These are phyloP conservation scores for Leptothorax acervorum DNA, from an alignment of 2,888 invertebrate species.

Conservation along the genomic window DNA sequence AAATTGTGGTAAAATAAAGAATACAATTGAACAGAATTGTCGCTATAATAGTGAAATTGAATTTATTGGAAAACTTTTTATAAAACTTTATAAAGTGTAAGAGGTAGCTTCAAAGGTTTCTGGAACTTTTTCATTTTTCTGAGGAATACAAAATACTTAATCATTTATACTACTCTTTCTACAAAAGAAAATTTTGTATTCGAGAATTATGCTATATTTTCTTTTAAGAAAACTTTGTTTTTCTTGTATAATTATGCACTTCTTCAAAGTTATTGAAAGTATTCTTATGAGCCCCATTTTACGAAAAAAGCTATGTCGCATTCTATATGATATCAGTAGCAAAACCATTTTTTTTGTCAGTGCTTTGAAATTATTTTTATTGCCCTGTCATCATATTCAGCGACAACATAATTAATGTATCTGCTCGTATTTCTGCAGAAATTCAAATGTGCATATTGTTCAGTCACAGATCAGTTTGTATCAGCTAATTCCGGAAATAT, in stretches of 20 bases:
- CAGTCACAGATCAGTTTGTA: not conserved
- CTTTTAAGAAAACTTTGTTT: not conserved
- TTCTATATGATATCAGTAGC: not conserved
- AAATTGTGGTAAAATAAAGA: not conserved
- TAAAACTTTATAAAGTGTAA: slow-evolving; percentile 5
- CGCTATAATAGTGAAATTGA: not conserved
- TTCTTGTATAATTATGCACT: not conserved
- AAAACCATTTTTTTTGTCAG: not conserved
- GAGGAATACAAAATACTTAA: not conserved
- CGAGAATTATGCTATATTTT: slow-evolving; percentile 5
- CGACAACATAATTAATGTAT: not conserved
- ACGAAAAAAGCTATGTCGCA: not conserved
- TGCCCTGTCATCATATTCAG: not conserved
- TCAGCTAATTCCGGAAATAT: not conserved
- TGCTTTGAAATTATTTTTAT: not conserved
- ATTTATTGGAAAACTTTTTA: slow-evolving; percentile 27
- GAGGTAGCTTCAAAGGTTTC: not conserved
- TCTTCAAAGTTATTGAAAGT: not conserved
- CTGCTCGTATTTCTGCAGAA: not conserved
- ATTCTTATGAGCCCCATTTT: not conserved
- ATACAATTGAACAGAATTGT: slow-evolving; percentile 11
- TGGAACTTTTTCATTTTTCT: not conserved
- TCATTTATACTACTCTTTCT: not conserved
- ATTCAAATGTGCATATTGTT: not conserved
- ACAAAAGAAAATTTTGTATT: not conserved